A percentile compares a stretch with the other conserved stretches of the same genome.
These are phyloP conservation scores for Trogon surrucura DNA, from an alignment of 2,113 vertebrate species.

Conservation along the genomic window DNA sequence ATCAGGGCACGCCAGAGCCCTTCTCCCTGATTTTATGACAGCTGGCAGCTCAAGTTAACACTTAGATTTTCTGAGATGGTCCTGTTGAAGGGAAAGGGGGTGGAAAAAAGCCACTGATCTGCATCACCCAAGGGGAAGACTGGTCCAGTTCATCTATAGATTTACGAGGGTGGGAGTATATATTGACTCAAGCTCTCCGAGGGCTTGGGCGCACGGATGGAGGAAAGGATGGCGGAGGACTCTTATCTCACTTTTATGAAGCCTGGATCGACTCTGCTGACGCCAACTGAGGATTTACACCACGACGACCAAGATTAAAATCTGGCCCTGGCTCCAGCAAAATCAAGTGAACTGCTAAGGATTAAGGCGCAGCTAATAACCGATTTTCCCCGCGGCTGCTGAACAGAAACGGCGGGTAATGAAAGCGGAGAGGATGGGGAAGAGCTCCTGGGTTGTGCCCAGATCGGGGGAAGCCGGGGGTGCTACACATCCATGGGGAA, in stretches of 20 bases:
- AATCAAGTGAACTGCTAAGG: neutral
- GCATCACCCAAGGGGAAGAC: neutral
- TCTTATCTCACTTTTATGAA: neutral
- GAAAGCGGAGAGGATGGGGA: neutral
- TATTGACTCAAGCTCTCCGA: neutral
- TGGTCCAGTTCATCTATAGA: neutral
- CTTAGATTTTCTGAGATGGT: neutral
- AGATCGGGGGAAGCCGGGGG: neutral
- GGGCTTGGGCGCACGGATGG: neutral
- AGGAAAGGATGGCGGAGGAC: neutral
- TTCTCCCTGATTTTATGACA: neutral
- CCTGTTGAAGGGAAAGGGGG: neutral
- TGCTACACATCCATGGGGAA: neutral
- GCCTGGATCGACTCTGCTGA: neutral
- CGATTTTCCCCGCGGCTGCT: neutral
- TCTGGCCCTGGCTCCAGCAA: neutral
- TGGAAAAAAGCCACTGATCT: neutral
- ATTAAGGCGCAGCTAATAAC: neutral
- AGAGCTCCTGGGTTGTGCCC: neutral
- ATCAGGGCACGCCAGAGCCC: neutral
- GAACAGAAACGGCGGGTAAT: neutral
- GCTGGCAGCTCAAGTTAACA: conserved; percentile 14
- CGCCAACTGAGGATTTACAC: neutral
- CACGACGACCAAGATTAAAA: neutral
- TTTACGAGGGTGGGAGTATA: conserved; percentile 9